Evolutionary conservation across 2,888 invertebrate genomes (phyloP).

Genomic region (Catonia carolina): DNA sequence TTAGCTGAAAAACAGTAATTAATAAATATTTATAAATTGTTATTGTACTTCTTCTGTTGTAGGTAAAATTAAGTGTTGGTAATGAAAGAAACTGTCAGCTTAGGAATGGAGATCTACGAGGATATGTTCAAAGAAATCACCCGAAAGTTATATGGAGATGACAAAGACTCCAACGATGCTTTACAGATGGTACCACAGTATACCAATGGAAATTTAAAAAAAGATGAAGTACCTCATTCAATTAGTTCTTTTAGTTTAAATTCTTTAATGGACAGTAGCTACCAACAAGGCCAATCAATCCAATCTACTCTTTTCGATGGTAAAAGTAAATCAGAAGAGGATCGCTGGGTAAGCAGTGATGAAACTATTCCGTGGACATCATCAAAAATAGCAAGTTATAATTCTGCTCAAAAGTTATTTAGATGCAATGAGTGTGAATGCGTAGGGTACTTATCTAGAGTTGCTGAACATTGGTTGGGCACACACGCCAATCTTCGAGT

Average conservation of each 20-base stretch:
- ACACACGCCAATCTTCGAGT: conserved; percentile 61
- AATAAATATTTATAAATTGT: too few species aligned
- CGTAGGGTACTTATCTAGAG: conserved; percentile 63
- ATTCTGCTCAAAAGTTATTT: conserved; percentile 66
- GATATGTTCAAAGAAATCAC: conserved; percentile 90
- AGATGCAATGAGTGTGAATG: conserved; percentile 70
- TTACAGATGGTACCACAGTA: conserved; percentile 43
- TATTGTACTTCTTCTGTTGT: background rate
- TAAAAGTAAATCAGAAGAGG: conserved; percentile 35
- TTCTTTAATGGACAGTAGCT: conserved; percentile 68
- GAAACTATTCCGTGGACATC: conserved; percentile 67
- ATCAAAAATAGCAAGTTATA: conserved; percentile 74
- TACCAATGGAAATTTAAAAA: conserved; percentile 39
- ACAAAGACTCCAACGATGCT: conserved; percentile 28
- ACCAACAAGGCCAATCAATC: conserved; percentile 49
- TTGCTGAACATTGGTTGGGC: conserved; percentile 72
- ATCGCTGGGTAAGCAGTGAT: conserved; percentile 62
- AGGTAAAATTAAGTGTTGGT: conserved; percentile 1
- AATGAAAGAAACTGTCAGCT: conserved; percentile 39
- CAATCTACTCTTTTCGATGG: conserved; percentile 16
- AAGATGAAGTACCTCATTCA: conserved; percentile 42
- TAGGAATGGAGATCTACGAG: conserved; percentile 64
- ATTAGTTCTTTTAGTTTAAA: conserved; percentile 53
- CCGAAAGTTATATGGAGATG: conserved; percentile 79
- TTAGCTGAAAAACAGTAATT: too few species aligned